phyloP scores from a whole-genome alignment of 2,797 vertebrate species.

The Amazonetta brasiliensis region DNA sequence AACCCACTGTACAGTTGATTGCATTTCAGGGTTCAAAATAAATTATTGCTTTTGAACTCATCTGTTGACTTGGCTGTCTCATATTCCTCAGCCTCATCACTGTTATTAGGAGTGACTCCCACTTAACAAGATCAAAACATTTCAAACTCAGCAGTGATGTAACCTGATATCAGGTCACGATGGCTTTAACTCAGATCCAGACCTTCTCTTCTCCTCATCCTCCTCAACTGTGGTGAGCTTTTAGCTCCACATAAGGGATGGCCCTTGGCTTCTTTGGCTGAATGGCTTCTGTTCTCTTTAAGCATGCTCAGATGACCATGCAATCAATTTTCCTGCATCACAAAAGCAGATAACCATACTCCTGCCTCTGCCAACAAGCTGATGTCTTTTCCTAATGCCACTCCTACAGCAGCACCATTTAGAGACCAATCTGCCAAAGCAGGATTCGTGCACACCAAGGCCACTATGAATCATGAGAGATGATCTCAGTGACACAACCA shows the following conservation, averaged over 20 bases:
- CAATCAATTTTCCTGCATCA: not conserved
- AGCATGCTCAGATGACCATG: not conserved
- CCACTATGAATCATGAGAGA: slow-evolving; percentile 79
- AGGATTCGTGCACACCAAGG: slow-evolving; percentile 83
- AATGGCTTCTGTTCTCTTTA: not conserved
- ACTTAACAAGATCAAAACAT: not conserved
- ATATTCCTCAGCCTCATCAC: not conserved
- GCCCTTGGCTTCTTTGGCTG: not conserved
- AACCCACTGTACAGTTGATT: not conserved
- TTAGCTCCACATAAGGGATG: not conserved
- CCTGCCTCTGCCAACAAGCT: not conserved
- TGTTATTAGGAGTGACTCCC: not conserved
- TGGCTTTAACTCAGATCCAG: not conserved
- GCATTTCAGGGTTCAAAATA: slow-evolving; percentile 22
- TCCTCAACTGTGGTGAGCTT: not conserved
- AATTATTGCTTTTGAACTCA: not conserved
- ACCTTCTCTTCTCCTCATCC: not conserved
- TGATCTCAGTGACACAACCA: slow-evolving; percentile 35
- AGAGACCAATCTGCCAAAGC: slow-evolving; percentile 77
- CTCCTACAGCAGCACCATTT: slow-evolving; percentile 74
- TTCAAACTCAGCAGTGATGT: not conserved
- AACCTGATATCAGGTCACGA: not conserved
- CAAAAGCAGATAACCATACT: not conserved
- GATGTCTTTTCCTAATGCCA: not conserved
- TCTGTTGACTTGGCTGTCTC: not conserved